Percentiles rank a stretch among this genome's conserved stretches.
phyloP scores from a whole-genome alignment of 2,113 vertebrate species.

The Cephalophus harveyi region DNA sequence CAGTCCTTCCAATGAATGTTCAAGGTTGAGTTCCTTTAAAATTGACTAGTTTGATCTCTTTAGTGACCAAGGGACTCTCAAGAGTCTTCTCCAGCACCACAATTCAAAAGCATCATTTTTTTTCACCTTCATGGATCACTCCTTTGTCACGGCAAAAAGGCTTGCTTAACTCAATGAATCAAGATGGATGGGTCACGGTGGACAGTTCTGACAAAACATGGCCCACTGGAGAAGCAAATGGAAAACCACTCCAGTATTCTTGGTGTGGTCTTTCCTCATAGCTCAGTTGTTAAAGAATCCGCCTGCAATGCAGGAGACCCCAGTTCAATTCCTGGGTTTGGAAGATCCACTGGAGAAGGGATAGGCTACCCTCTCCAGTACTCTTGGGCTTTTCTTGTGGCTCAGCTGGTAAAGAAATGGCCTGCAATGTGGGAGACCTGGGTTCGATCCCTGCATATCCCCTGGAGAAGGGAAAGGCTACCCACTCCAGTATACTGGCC shows the following conservation, averaged over 20 bases:
- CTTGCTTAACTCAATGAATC: background rate
- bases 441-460: background rate
- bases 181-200: background rate
- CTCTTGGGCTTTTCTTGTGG: background rate
- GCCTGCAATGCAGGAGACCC: background rate
- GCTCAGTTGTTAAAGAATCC: background rate
- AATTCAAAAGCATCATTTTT: background rate
- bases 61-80: background rate
- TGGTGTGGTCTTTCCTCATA: background rate
- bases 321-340: fast-evolving
- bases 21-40: background rate
- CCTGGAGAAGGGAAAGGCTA: background rate
- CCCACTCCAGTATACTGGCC: background rate
- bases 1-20: background rate
- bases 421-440: background rate
- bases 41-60: background rate
- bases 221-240: background rate
- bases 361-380: background rate
- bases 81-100: background rate
- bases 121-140: background rate
- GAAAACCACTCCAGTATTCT: background rate
- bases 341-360: fast-evolving
- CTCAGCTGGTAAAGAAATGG: background rate
- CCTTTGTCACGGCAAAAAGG: background rate
- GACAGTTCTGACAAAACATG: background rate